Conservation (phyloP, 2,888 invertebrate genomes). For the Brenthis ino region DNA sequence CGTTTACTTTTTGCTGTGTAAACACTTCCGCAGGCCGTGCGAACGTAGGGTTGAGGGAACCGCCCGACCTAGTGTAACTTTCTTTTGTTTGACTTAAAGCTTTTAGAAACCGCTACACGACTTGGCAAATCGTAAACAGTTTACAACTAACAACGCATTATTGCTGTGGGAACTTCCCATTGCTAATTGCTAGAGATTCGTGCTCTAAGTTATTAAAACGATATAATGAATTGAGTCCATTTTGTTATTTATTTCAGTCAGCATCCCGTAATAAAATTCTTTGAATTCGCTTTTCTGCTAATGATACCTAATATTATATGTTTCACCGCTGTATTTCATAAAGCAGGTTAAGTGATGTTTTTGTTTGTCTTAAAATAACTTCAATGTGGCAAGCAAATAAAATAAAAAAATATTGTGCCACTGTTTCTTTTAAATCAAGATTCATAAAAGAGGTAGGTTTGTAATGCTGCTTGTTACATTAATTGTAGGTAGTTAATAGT, state of each 20-base stretch:
- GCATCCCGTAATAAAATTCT: background rate
- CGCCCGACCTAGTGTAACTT: conserved; percentile 59
- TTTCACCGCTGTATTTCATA: background rate
- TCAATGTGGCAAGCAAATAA: no score
- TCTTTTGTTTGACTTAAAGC: conserved; percentile 62
- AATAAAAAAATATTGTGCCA: no score
- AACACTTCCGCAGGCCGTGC: conserved; percentile 74
- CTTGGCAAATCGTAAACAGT: conserved; percentile 42
- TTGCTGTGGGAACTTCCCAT: conserved; percentile 36
- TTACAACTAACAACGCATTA: conserved; percentile 38
- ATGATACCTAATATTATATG: background rate
- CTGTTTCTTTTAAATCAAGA: no score
- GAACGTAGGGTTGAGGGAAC: conserved; percentile 72
- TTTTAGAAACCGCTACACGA: conserved; percentile 41
- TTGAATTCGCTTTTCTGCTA: background rate
- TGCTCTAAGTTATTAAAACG: conserved; percentile 16
- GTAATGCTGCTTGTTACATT: no score
- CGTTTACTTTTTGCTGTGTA: conserved; percentile 64
- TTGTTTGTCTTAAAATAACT: background rate
- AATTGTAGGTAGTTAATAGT: no score
- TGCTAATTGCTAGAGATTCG: conserved; percentile 44
- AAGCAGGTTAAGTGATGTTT: background rate
- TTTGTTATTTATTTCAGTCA: conserved; percentile 11
- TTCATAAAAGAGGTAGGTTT: no score
- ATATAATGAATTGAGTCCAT: background rate